Conservation (phyloP, 92 coral and sea anemone genomes). For the Paramuricea clavata region DNA sequence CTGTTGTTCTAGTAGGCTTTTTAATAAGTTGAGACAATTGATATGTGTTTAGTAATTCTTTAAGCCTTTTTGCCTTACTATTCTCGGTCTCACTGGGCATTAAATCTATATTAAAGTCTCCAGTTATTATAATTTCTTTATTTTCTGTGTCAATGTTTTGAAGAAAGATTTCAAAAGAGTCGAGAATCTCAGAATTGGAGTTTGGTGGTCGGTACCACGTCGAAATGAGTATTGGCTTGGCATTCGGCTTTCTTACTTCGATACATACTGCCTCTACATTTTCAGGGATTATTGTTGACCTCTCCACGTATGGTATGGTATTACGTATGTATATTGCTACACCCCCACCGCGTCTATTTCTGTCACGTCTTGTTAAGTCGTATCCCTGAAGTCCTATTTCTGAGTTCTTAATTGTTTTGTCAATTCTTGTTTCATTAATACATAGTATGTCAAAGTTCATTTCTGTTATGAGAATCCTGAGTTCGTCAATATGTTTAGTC, state of each 20-base stretch:
- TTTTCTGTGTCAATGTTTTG: neutral
- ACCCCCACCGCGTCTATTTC: neutral
- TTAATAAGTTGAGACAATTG: neutral
- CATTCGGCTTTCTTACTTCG: neutral
- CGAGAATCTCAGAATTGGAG: neutral
- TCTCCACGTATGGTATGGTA: neutral
- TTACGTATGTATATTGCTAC: neutral
- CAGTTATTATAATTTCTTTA: neutral
- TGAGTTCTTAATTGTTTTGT: neutral
- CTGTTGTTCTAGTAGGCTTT: neutral
- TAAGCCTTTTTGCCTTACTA: no score
- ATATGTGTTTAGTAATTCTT: no score
- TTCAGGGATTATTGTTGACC: no score
- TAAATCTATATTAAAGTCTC: neutral
- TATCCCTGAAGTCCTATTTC: neutral
- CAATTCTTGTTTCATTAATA: neutral
- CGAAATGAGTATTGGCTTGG: neutral
- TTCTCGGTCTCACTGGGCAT: neutral
- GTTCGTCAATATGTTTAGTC: neutral
- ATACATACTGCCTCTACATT: neutral
- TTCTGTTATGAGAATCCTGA: neutral
- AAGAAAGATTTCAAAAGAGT: neutral
- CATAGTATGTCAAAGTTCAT: no score
- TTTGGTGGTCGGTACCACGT: neutral
- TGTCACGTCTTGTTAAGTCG: neutral